A percentile compares a stretch with the other conserved stretches of the same genome.
These are phyloP conservation scores for Molanna angustata DNA, from an alignment of 2,888 invertebrate species.

Conservation along the genomic window DNA sequence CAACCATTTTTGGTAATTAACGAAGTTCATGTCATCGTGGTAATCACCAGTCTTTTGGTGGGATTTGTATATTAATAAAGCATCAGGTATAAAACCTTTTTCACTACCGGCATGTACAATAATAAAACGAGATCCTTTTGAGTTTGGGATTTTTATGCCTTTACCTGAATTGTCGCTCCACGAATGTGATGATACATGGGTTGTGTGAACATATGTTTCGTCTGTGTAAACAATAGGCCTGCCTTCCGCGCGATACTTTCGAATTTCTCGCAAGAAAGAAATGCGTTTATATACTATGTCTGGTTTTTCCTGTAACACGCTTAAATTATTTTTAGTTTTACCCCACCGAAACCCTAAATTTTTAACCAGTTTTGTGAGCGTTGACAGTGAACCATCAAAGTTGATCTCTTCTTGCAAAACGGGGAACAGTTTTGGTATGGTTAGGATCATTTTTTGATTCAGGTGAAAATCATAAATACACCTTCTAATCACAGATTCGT, in stretches of 20 bases:
- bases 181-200: no score
- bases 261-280: constrained; percentile 21
- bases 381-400: not conserved
- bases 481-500: no score
- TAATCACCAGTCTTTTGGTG: constrained; percentile 6
- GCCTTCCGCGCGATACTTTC: constrained; percentile 24
- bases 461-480: no score
- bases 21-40: constrained; percentile 8
- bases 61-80: constrained; percentile 8
- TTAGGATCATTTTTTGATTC: no score
- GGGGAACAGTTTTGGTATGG: no score
- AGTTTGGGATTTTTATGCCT: constrained; percentile 20
- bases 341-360: not conserved
- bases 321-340: constrained; percentile 15
- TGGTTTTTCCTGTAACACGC: constrained; percentile 21
- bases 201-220: no score
- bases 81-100: constrained; percentile 31
- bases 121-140: constrained; percentile 29
- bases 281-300: constrained; percentile 22
- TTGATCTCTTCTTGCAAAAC: not conserved
- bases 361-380: not conserved
- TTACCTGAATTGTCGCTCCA: no score
- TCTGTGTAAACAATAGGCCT: constrained; percentile 14
- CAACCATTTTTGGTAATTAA: constrained; percentile 4
- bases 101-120: constrained; percentile 34